These are phyloP conservation scores for Piprites chloris DNA, from an alignment of 2,113 vertebrate genomes.

Conservation along the genomic window DNA sequence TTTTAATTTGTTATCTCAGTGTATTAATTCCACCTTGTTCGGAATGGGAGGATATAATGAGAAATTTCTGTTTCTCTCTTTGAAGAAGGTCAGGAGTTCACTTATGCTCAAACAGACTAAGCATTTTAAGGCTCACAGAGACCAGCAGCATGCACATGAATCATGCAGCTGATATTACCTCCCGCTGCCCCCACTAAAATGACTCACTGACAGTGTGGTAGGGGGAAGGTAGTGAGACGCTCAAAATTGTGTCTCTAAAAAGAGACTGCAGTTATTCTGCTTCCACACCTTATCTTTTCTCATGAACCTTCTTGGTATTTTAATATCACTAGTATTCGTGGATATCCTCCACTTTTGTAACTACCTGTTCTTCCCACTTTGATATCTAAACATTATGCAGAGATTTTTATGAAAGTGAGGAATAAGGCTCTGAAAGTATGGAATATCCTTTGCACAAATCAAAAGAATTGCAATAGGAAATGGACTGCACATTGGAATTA, in stretches of 20 bases:
- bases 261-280: not conserved
- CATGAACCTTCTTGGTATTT: not conserved
- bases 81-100: constrained; percentile 16
- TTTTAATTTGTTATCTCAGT: not conserved
- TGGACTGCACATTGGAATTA: not conserved
- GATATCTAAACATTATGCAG: not conserved
- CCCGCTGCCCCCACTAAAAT: not conserved
- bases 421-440: not conserved
- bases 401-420: not conserved
- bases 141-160: not conserved
- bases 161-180: not conserved
- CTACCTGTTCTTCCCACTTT: not conserved
- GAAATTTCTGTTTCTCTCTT: not conserved
- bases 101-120: not conserved
- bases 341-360: not conserved
- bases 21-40: constrained; percentile 9
- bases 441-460: not conserved
- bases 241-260: not conserved
- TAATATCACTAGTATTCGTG: not conserved
- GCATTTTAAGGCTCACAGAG: not conserved
- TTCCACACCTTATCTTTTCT: not conserved
- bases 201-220: not conserved
- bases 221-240: not conserved
- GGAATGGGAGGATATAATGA: not conserved
- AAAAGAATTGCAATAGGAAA: not conserved